Evolutionary conservation across 2,797 vertebrate genomes (phyloP).

Genomic region (Melanotaenia pygmaea): DNA sequence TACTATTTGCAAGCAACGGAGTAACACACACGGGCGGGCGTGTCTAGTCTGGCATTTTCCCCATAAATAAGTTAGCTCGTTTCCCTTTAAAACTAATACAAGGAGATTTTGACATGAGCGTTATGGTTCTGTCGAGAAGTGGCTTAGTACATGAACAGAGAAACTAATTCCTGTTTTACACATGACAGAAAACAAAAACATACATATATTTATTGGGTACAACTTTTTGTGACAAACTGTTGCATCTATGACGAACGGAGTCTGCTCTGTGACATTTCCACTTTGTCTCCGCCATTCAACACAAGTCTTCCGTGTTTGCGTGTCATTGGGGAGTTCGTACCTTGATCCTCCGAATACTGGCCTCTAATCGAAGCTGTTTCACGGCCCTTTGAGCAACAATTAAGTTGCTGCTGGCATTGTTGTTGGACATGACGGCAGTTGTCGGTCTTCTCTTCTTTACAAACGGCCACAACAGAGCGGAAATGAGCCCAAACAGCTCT

Average conservation of each 20-base stretch:
- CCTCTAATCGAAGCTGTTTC: conserved; percentile 84
- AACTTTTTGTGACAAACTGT: too few relatives aligned
- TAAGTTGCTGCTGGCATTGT: conserved; percentile 81
- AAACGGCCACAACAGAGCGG: conserved; percentile 33
- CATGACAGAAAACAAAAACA: too few relatives aligned
- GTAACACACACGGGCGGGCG: neutral
- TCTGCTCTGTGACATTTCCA: conserved; percentile 9
- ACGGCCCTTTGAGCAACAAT: conserved; percentile 79
- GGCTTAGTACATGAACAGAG: too few relatives aligned
- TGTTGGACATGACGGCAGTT: conserved; percentile 81
- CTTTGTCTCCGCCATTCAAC: conserved; percentile 57
- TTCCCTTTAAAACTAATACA: neutral
- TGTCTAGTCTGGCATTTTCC: neutral
- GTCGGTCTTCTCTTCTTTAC: conserved; percentile 3
- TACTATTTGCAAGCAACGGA: conserved; percentile 61
- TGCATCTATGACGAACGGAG: conserved; percentile 6
- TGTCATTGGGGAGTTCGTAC: conserved; percentile 66
- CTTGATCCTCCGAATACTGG: conserved; percentile 81
- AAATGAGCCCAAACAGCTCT: conserved; percentile 52
- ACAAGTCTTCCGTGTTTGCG: conserved; percentile 66
- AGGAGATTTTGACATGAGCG: neutral
- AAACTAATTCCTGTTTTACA: neutral
- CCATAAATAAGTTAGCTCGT: neutral
- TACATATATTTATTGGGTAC: neutral
- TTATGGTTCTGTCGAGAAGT: too few relatives aligned